These are phyloP conservation scores for Synchiropus splendidus DNA, from an alignment of 2,113 vertebrate species.

Conservation along the genomic window DNA sequence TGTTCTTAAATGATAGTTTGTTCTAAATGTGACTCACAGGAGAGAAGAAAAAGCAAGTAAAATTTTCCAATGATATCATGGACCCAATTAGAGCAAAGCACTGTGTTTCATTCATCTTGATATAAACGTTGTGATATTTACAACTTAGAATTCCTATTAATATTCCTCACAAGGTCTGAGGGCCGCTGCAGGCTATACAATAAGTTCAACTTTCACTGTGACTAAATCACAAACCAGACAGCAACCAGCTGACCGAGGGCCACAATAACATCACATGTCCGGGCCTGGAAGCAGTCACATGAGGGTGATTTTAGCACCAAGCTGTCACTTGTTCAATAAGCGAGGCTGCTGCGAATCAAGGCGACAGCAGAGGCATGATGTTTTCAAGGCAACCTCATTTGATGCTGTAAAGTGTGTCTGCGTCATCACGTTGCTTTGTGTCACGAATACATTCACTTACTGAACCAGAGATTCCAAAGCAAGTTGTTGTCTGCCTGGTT, in stretches of 20 bases:
- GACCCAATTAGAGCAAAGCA: too few species aligned
- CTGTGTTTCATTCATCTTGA: too few species aligned
- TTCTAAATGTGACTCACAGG: too few species aligned
- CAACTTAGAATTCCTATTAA: too few species aligned
- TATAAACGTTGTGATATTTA: not conserved
- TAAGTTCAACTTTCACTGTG: constrained; percentile 27
- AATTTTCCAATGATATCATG: too few species aligned
- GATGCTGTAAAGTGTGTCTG: too few species aligned
- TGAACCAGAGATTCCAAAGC: constrained; percentile 84
- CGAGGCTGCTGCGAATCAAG: too few species aligned
- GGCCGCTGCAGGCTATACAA: constrained; percentile 10
- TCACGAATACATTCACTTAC: constrained; percentile 64
- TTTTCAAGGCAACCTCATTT: too few species aligned
- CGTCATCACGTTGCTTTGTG: too few species aligned
- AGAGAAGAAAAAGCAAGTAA: too few species aligned
- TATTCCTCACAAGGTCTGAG: constrained; percentile 24
- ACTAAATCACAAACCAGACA: constrained; percentile 18
- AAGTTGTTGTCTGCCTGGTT: constrained; percentile 60
- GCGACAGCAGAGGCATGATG: too few species aligned
- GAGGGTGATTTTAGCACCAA: constrained; percentile 4
- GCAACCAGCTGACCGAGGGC: constrained; percentile 35
- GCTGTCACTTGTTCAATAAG: not conserved
- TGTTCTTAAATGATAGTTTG: too few species aligned
- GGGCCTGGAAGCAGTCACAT: constrained; percentile 20
- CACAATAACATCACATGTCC: constrained; percentile 49